Base-by-base conservation (phyloP, 2,888 invertebrate genomes). In the Monochamus alternatus region DNA sequence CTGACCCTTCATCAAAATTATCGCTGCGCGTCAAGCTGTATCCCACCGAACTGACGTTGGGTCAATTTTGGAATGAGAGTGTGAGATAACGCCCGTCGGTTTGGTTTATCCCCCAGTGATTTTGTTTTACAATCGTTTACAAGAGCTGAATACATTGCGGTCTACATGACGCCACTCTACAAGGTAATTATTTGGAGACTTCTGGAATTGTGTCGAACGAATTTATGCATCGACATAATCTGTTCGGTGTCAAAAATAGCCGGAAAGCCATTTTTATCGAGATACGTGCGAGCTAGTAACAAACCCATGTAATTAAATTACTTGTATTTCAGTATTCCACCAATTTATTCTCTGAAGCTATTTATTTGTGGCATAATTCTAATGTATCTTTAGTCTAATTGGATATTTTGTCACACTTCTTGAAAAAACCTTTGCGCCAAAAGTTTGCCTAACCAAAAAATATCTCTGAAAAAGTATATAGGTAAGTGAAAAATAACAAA, bases 21-120 rank as follows among this genome's bases (percentile, higher is more conserved):
- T 55, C 55, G 55, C 55, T 55, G 55, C 55, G 55, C 55, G 55
- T 55, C 55, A 55, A 55, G 55, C 55, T 22, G 47, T 47, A 47
- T 47, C 10, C 47, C 47, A 47, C 47, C 47, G 47, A 55, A 55
- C 55, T 55, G 55, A 22, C 55, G 22, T 55, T 55, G 55, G 55
- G 55, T 55, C 55, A 55, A 55, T 55, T 55, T 55, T 22, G 55
- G 55, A 55, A 55, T 55, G 55, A 55, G n/a, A 3, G 55, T 55
- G 55, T 22, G 55, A 55, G 55, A 55, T 55, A 55, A 55, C 55
- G 55, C 14, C 14, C 55, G n/a, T 55, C n/a, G n/a, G n/a, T 55
- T 12, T 22, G 55, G 55, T 55, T 55, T 55, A 55, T 55, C 55
- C 55, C 55, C 55, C 55, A 55, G 22, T 55, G 55, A 55, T 55